Percentiles rank a stretch among this genome's conserved stretches.
Evolutionary conservation across 2,888 invertebrate genomes (phyloP).

Genomic region (Chromoteleia sp.): DNA sequence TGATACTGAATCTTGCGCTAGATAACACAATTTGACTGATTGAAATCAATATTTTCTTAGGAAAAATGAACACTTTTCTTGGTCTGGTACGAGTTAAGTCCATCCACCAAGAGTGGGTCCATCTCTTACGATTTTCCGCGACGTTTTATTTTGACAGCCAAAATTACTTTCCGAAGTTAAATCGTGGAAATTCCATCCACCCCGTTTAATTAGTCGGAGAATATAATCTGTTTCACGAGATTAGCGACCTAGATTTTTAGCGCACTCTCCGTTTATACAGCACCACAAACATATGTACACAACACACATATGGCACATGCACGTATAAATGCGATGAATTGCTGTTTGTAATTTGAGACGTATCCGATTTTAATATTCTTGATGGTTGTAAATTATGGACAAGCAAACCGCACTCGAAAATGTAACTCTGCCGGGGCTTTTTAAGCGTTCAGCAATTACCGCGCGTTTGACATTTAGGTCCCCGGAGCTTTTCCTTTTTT

Average conservation of each 20-base stretch:
- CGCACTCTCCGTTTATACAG: constrained; percentile 17
- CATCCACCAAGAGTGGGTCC: too few relatives aligned
- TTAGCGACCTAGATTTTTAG: constrained; percentile 48
- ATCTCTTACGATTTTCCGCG: constrained; percentile 24
- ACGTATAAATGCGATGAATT: constrained; percentile 37
- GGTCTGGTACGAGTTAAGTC: too few relatives aligned
- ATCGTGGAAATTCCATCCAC: constrained; percentile 36
- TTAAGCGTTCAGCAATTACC: constrained; percentile 61
- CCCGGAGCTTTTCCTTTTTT: constrained; percentile 1
- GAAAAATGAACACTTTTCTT: too few relatives aligned
- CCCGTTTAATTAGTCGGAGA: constrained; percentile 59
- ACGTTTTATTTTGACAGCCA: constrained; percentile 66
- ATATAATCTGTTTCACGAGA: constrained; percentile 61
- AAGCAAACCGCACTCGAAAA: constrained; percentile 36
- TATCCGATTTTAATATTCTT: constrained; percentile 58
- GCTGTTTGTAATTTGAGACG: constrained; percentile 44
- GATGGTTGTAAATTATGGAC: constrained; percentile 54
- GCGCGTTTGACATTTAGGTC: constrained; percentile 45
- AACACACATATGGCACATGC: not conserved
- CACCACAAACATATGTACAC: not conserved
- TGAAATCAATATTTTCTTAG: too few relatives aligned
- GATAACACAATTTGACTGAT: too few relatives aligned
- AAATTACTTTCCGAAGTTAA: constrained; percentile 20
- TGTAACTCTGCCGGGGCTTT: constrained; percentile 50
- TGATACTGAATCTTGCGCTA: too few relatives aligned